Evolutionary conservation across 2,888 invertebrate species (phyloP).

Genomic region (Belgica antarctica): DNA sequence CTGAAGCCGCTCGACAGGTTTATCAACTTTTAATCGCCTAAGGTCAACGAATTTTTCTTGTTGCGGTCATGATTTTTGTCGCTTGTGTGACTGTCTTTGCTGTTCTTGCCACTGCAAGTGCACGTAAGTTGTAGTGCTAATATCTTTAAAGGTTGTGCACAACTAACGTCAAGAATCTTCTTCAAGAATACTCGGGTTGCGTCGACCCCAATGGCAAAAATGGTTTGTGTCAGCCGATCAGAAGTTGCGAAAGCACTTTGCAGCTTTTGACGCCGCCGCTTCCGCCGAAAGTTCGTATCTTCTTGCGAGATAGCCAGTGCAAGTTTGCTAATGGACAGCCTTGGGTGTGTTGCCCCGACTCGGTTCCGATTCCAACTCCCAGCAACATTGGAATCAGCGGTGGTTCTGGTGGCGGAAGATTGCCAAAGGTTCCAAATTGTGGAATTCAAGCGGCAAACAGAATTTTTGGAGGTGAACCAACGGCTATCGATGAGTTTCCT

Average conservation of each 20-base stretch:
- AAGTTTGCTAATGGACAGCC: slow-evolving; percentile 47
- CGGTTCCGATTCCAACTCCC: not conserved
- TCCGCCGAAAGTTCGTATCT: not conserved
- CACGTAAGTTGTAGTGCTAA: too few relatives aligned
- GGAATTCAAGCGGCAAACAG: slow-evolving; percentile 54
- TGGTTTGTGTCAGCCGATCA: not conserved
- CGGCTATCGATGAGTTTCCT: slow-evolving; percentile 65
- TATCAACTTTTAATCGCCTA: too few relatives aligned
- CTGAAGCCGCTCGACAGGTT: too few relatives aligned
- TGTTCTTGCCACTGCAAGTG: too few relatives aligned
- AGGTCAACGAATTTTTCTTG: too few relatives aligned
- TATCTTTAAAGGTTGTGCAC: too few relatives aligned
- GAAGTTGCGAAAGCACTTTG: not conserved
- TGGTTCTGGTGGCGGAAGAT: not conserved
- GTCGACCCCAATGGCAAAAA: not conserved
- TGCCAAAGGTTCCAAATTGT: slow-evolving; percentile 50
- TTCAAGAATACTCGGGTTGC: not conserved
- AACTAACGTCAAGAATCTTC: too few relatives aligned
- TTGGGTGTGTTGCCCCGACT: slow-evolving; percentile 49
- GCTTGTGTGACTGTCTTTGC: too few relatives aligned
- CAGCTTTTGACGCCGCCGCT: not conserved
- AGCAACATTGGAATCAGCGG: not conserved
- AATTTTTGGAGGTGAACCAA: slow-evolving; percentile 63
- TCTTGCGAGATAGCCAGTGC: slow-evolving; percentile 27
- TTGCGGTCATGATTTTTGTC: too few relatives aligned